phyloP scores from a whole-genome alignment of 2,797 vertebrate species.

The Jordanella pulchra region DNA sequence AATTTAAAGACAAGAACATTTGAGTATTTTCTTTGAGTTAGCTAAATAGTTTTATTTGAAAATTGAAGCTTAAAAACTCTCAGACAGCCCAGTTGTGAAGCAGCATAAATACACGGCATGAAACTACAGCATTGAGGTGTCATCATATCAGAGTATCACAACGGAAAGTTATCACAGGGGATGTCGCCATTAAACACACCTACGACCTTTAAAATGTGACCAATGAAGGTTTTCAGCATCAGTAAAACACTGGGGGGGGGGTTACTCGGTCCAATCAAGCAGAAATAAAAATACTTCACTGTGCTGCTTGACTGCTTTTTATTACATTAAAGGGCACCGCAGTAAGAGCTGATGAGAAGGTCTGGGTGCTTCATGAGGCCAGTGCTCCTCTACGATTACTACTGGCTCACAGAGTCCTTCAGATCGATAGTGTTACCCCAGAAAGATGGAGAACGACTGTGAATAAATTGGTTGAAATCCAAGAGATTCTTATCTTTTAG shows the following conservation, averaged over 20 bases:
- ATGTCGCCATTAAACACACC: slow-evolving; percentile 2
- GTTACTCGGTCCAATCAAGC: slow-evolving; percentile 28
- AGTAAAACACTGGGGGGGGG: slow-evolving; percentile 39
- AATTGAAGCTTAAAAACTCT: slow-evolving; percentile 49
- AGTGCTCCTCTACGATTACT: slow-evolving; percentile 41
- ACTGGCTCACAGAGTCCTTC: slow-evolving; percentile 43
- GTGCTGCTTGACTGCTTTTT: slow-evolving; percentile 64
- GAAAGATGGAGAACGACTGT: slow-evolving; percentile 24
- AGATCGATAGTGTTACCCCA: slow-evolving; percentile 26
- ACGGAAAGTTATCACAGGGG: slow-evolving; percentile 8
- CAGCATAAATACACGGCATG: slow-evolving; percentile 59
- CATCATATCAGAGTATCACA: background rate
- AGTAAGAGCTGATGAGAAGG: slow-evolving; percentile 45
- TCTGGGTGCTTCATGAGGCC: slow-evolving; percentile 43
- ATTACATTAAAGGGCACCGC: slow-evolving; percentile 67
- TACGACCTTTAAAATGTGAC: slow-evolving; percentile 24
- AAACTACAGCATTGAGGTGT: slow-evolving; percentile 49
- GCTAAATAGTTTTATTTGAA: slow-evolving; percentile 57
- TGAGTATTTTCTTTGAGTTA: slow-evolving; percentile 2
- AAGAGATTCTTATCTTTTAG: slow-evolving; percentile 6
- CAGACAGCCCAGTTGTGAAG: slow-evolving; percentile 50
- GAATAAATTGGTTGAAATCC: slow-evolving; percentile 15
- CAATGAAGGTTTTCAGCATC: slow-evolving; percentile 20
- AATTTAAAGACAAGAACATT: background rate
- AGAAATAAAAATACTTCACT: slow-evolving; percentile 24